These are phyloP conservation scores for Pachyuromys duprasi DNA, from an alignment of 2,797 vertebrate species.

Conservation along the genomic window DNA sequence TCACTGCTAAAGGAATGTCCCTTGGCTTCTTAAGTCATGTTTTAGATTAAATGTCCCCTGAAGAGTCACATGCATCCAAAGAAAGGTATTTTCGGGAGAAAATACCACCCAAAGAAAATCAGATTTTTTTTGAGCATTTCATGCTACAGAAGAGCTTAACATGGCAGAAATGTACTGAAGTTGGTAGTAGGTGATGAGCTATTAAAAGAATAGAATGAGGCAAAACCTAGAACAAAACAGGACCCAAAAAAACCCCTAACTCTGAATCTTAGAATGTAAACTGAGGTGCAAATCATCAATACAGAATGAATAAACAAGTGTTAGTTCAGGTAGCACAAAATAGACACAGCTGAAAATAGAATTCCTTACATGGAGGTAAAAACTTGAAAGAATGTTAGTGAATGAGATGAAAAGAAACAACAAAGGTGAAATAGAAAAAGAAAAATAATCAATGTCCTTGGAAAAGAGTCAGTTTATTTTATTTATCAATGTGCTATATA, in stretches of 20 bases:
- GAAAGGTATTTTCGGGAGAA: not conserved
- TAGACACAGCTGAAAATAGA: constrained; percentile 41
- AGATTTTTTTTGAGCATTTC: constrained; percentile 47
- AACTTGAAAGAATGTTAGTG: constrained; percentile 3
- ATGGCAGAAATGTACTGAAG: not conserved
- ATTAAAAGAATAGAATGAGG: constrained; percentile 29
- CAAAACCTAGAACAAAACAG: not conserved
- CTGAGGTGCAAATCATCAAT: not conserved
- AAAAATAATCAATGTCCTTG: not conserved
- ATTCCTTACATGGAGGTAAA: not conserved
- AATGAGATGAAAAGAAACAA: not conserved
- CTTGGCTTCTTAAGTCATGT: not conserved
- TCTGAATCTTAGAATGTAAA: not conserved
- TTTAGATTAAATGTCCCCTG: not conserved
- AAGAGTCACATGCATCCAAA: not conserved
- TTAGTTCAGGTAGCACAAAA: not conserved
- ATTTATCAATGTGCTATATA: not conserved
- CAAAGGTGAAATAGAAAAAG: constrained; percentile 3
- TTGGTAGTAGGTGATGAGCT: not conserved
- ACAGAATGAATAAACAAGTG: constrained; percentile 14
- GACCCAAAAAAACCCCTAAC: not conserved
- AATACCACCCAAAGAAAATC: constrained; percentile 22
- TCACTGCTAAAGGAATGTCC: not conserved
- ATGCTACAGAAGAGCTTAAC: constrained; percentile 5
- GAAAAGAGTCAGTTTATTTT: not conserved